Evolutionary conservation across 2,888 invertebrate genomes (phyloP).

Genomic region (Plebejus melissa): DNA sequence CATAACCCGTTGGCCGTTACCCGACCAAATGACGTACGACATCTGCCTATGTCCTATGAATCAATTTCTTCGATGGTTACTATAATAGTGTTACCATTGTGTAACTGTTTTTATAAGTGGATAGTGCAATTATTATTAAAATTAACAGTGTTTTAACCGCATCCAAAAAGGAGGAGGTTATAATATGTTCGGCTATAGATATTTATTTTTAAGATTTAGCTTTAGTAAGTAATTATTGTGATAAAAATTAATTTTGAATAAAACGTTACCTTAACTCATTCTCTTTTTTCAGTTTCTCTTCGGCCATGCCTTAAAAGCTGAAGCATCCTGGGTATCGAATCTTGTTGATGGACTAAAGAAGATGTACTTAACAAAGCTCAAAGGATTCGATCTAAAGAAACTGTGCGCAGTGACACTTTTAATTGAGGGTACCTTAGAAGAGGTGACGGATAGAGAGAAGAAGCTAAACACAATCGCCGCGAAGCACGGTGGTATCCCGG

Average conservation of each 20-base stretch:
- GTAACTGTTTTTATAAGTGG: too few relatives aligned
- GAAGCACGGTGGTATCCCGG: slow-evolving; percentile 89
- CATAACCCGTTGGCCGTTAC: too few relatives aligned
- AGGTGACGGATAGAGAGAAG: slow-evolving; percentile 81
- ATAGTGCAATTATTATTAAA: too few relatives aligned
- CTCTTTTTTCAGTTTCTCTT: slow-evolving; percentile 86
- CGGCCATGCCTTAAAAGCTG: slow-evolving; percentile 87
- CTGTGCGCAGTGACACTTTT: slow-evolving; percentile 96
- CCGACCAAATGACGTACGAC: too few relatives aligned
- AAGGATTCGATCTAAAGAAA: slow-evolving; percentile 88
- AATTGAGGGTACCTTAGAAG: slow-evolving; percentile 89
- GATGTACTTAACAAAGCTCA: slow-evolving; percentile 91
- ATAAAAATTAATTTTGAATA: neutral
- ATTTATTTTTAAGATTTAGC: too few relatives aligned
- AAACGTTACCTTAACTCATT: neutral
- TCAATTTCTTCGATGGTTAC: too few relatives aligned
- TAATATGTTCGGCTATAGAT: too few relatives aligned
- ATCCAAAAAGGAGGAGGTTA: too few relatives aligned
- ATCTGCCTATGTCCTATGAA: too few relatives aligned
- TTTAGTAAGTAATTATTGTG: too few relatives aligned
- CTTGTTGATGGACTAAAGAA: slow-evolving; percentile 90
- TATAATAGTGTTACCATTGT: too few relatives aligned
- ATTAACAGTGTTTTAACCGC: too few relatives aligned
- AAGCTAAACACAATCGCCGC: slow-evolving; percentile 89
- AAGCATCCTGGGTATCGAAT: slow-evolving; percentile 79